Conservation (phyloP, 2,888 invertebrate genomes). For the Carterocephalus palaemon region DNA sequence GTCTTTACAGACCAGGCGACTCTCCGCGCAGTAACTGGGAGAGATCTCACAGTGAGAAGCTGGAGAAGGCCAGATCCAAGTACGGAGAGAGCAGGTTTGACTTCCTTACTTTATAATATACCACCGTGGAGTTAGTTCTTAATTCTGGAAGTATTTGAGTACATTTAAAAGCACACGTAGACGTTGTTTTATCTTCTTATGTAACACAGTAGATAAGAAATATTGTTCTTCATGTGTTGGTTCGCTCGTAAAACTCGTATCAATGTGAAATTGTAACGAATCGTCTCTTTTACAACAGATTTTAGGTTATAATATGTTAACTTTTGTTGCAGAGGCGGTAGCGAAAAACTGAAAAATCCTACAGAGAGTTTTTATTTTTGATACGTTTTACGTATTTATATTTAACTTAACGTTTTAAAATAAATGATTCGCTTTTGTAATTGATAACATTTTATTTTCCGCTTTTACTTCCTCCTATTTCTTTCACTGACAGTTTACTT, state of each 20-base stretch:
- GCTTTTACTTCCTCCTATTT: no score
- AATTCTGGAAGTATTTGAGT: no score
- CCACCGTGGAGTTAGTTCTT: no score
- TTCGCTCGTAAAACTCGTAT: no score
- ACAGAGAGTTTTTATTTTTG: conserved; percentile 63
- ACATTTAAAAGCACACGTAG: no score
- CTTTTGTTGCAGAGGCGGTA: conserved; percentile 46
- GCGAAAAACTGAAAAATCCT: conserved; percentile 49
- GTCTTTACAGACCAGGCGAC: conserved; percentile 39
- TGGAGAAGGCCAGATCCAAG: conserved; percentile 46
- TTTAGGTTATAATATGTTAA: background rate
- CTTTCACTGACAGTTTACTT: no score
- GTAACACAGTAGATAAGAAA: no score
- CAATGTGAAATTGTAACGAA: no score
- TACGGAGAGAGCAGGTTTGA: conserved; percentile 36
- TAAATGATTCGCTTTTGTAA: conserved; percentile 14
- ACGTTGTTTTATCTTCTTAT: no score
- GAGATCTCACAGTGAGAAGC: conserved; percentile 54
- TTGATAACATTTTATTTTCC: no score
- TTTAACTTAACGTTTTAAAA: conserved; percentile 6
- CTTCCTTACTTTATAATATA: no score
- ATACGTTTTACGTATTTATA: conserved; percentile 15
- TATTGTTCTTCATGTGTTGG: no score
- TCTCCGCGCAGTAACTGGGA: conserved; percentile 55
- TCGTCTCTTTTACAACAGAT: conserved; percentile 1